phyloP scores from a whole-genome alignment of 2,888 invertebrate genomes.

The Apeira syringaria region DNA sequence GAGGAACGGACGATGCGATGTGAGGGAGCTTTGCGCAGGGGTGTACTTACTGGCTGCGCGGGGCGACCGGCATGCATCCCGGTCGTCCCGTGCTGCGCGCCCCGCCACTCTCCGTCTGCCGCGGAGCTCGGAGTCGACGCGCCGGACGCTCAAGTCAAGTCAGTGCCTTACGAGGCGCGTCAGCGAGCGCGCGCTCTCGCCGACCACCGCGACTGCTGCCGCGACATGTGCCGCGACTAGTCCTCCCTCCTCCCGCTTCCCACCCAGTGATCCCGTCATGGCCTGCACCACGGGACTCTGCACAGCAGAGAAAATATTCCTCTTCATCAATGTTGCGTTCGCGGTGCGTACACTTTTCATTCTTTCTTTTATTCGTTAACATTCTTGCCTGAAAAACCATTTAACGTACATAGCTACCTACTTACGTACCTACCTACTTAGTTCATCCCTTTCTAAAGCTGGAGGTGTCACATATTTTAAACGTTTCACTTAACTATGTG shows the following conservation, averaged over 20 bases:
- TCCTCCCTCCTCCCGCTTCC: neutral
- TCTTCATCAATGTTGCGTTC: constrained; percentile 77
- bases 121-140: constrained; percentile 5
- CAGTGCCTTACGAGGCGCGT: constrained; percentile 70
- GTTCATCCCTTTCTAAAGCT: too few relatives aligned
- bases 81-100: neutral
- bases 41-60: neutral
- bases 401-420: too few relatives aligned
- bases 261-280: constrained; percentile 38
- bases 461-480: too few relatives aligned
- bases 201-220: constrained; percentile 24
- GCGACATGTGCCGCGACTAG: constrained; percentile 10
- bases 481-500: too few relatives aligned
- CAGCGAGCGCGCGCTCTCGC: constrained; percentile 25
- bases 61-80: constrained; percentile 1
- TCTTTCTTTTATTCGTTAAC: too few relatives aligned
- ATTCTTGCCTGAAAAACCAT: constrained; percentile 2
- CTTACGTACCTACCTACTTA: too few relatives aligned
- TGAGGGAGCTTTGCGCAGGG: constrained; percentile 10
- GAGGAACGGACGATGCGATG: neutral
- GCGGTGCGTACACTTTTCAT: constrained; percentile 54
- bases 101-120: constrained; percentile 5
- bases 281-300: constrained; percentile 63
- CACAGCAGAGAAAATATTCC: constrained; percentile 69
- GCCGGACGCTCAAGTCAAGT: constrained; percentile 16